phyloP scores from a whole-genome alignment of 2,888 invertebrate genomes.

The Rugalucina vietnamica region DNA sequence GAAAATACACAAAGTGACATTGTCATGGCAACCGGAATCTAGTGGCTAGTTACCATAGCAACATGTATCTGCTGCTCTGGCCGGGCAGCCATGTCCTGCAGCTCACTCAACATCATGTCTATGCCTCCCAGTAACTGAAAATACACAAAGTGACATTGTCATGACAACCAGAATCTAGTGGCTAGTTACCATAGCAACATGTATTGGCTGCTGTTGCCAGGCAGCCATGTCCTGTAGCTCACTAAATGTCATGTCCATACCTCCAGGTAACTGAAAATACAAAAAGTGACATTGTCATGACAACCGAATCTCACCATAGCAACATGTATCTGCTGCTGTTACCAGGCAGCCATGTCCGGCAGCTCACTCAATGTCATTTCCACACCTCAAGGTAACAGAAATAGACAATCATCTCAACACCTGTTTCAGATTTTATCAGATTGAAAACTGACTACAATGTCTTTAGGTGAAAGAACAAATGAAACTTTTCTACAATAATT shows the following conservation, averaged over 20 bases:
- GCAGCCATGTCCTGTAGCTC: slow-evolving; percentile 99
- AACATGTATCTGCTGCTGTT: slow-evolving; percentile 99
- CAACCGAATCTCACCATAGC: slow-evolving; percentile 96
- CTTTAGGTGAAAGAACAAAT: too few relatives aligned
- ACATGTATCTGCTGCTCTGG: slow-evolving; percentile 96
- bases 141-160: slow-evolving; percentile 33
- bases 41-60: too few relatives aligned
- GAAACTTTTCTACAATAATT: too few relatives aligned
- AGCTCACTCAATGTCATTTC: slow-evolving; percentile 91
- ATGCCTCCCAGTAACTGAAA: slow-evolving; percentile 76
- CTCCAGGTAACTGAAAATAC: slow-evolving; percentile 74
- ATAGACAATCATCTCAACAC: too few relatives aligned
- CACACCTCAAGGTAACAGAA: slow-evolving; percentile 75
- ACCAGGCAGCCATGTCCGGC: slow-evolving; percentile 98
- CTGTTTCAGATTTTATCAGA: too few relatives aligned
- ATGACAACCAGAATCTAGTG: too few relatives aligned
- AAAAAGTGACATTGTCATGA: too few relatives aligned
- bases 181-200: slow-evolving; percentile 96
- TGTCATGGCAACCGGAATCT: too few relatives aligned
- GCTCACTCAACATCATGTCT: slow-evolving; percentile 90
- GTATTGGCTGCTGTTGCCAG: slow-evolving; percentile 95
- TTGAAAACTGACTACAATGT: too few relatives aligned
- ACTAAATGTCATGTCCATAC: slow-evolving; percentile 87
- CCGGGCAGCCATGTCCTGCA: slow-evolving; percentile 98
- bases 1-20: slow-evolving; percentile 50